phyloP scores from a whole-genome alignment of 2,113 vertebrate species.

The Nothobranchius furzeri region DNA sequence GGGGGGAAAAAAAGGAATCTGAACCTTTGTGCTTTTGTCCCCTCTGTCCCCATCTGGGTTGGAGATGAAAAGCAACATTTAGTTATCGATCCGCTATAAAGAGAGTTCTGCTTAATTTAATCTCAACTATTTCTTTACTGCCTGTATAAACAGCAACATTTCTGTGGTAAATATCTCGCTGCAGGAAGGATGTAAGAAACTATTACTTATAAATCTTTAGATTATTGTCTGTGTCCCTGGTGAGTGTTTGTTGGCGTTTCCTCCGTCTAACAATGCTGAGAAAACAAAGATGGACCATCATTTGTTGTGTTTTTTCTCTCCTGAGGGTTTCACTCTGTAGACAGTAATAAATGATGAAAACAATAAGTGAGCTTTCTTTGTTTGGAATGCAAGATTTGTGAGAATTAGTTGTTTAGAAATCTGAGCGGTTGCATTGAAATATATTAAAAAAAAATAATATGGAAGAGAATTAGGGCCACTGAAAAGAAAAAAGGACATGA shows the following conservation, averaged over 20 bases:
- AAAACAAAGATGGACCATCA: not conserved
- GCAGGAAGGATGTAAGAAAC: not conserved
- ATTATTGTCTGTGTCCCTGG: not conserved
- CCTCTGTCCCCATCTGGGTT: constrained; percentile 11
- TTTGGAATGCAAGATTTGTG: too few species aligned
- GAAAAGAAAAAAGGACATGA: too few species aligned
- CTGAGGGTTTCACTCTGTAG: constrained; percentile 28
- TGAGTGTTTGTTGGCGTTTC: constrained; percentile 1
- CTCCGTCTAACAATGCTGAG: not conserved
- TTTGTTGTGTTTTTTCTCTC: constrained; percentile 35
- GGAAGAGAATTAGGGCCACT: too few species aligned
- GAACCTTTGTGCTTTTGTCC: constrained; percentile 34
- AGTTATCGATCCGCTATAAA: constrained; percentile 8
- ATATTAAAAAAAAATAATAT: too few species aligned
- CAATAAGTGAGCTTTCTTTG: too few species aligned
- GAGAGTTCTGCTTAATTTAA: constrained; percentile 1
- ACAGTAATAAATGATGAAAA: constrained; percentile 27
- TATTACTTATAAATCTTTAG: not conserved
- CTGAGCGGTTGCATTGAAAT: too few species aligned
- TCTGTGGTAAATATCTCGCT: too few species aligned
- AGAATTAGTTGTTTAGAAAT: too few species aligned
- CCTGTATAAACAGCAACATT: not conserved
- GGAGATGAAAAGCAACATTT: constrained; percentile 19
- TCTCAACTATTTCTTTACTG: not conserved
- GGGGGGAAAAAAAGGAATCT: constrained; percentile 26